Evolutionary conservation across 2,797 vertebrate genomes (phyloP), one percentile per base, ranked within the genome.

Genomic region (Cirrhinus mrigala): DNA sequence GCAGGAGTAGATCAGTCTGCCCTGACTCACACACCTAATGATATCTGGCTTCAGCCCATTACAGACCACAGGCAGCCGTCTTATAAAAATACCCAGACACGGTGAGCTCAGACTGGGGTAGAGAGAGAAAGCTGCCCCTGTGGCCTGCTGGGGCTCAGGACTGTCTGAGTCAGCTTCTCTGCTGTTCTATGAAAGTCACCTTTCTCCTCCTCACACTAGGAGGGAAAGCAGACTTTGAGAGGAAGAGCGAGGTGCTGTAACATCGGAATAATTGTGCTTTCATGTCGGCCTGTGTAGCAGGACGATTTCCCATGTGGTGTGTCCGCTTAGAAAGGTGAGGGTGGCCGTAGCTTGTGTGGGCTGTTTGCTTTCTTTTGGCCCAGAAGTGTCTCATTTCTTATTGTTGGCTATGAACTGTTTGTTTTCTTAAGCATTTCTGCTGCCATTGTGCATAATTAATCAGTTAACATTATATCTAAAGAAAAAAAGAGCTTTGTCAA

Each of bases 1-100:
- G 94, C 91, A 94, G 91, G 92, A 93, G 92, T 91, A 94, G 93
- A 95, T 95, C 94, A 94, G 94, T 94, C 91, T 93, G 90, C 92
- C 94, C 93, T 94, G 93, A 94, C 93, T 94, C 94, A 93, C 91
- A 93, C 91, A 94, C 93, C 95, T 95, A 95, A 94, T 94, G 94
- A 94, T 93, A 95, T 94, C 94, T 94, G 92, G 92, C 93, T 94
- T 91, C 90, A 92, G 92, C 92, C 93, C 92, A 93, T 94, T 94
- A 94, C 91, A 89, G 91, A 89, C 92, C 91, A 90, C 66, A 81
- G 66, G 66, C 85, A 87, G 83, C 56, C 76, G 29, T 60, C 84
- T 78, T 82, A 27, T 85, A 69, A 70, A 85, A 86, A 80, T 88
- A 87, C 68, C 85, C 79, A 79, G 82, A 76, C 86, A 58, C 0